Conservation (phyloP, 2,888 invertebrate species). For the Theretra japonica region DNA sequence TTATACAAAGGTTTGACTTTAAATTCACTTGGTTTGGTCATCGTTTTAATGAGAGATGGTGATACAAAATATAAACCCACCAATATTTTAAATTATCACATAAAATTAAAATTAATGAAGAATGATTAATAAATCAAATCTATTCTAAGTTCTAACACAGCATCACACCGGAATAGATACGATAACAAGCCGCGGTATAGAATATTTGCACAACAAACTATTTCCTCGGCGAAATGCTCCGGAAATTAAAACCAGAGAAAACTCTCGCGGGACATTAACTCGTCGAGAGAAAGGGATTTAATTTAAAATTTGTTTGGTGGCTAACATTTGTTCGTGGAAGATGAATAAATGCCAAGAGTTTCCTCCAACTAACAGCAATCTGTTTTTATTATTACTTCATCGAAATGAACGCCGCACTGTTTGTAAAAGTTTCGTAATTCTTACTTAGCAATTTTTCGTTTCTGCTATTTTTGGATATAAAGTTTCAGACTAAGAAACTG, state of each 20-base stretch:
- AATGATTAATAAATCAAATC: too few species aligned
- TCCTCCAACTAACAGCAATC: conserved; percentile 18
- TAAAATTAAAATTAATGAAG: too few species aligned
- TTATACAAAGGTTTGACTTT: too few species aligned
- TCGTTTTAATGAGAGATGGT: too few species aligned
- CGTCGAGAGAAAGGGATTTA: conserved; percentile 71
- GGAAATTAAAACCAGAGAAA: conserved; percentile 82
- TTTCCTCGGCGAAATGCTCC: conserved; percentile 75
- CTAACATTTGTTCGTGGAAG: conserved; percentile 63
- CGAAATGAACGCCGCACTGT: not conserved
- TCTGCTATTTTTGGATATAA: not conserved
- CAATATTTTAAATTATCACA: too few species aligned
- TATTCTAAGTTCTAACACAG: not conserved
- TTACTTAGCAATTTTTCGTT: not conserved
- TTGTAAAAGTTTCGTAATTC: not conserved
- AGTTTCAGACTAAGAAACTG: not conserved
- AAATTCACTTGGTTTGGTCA: too few species aligned
- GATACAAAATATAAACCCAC: too few species aligned
- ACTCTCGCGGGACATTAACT: conserved; percentile 76
- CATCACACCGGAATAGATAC: not conserved
- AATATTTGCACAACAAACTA: conserved; percentile 70
- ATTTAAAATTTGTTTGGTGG: conserved; percentile 71
- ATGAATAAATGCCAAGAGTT: conserved; percentile 46
- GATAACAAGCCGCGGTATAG: conserved; percentile 30
- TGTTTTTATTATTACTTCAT: conserved; percentile 17